Percentiles rank a stretch among this genome's conserved stretches.
These are phyloP conservation scores for Calliphora vicina DNA, from an alignment of 1,140 invertebrate genomes.

Conservation along the genomic window DNA sequence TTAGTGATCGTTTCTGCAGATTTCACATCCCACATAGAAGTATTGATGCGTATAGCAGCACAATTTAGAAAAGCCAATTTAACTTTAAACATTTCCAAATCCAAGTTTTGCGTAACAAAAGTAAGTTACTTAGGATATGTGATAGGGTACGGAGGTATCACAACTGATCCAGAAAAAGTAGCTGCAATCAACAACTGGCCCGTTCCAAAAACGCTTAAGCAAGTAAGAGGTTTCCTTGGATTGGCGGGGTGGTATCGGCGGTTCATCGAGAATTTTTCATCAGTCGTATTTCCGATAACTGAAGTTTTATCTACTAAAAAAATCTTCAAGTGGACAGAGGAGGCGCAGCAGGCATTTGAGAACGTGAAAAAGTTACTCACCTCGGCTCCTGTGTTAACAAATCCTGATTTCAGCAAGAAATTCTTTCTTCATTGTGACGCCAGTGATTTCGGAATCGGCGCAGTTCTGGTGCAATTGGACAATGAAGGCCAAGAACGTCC, in stretches of 20 bases:
- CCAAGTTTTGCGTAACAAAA: constrained; percentile 57
- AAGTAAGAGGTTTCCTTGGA: constrained; percentile 38
- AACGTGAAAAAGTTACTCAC: no score
- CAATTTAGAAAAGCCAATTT: constrained; percentile 53
- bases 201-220: constrained; percentile 39
- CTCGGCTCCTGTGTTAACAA: no score
- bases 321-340: constrained; percentile 15
- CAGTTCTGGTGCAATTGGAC: constrained; percentile 40
- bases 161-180: constrained; percentile 45
- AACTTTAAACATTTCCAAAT: constrained; percentile 64
- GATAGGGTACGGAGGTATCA: constrained; percentile 39
- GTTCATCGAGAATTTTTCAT: constrained; percentile 40
- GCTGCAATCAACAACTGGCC: constrained; percentile 44
- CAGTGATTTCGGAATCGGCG: constrained; percentile 41
- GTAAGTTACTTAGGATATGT: constrained; percentile 42
- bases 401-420: no score
- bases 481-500: constrained; percentile 37
- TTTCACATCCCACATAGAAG: constrained; percentile 60
- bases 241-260: constrained; percentile 40
- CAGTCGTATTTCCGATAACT: no score
- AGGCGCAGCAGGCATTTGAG: constrained; percentile 8
- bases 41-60: constrained; percentile 56
- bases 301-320: constrained; percentile 36
- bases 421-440: constrained; percentile 42
- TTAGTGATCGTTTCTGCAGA: constrained; percentile 23